These are phyloP conservation scores for Pteruthius melanotis DNA, from an alignment of 2,113 vertebrate genomes.

Conservation along the genomic window DNA sequence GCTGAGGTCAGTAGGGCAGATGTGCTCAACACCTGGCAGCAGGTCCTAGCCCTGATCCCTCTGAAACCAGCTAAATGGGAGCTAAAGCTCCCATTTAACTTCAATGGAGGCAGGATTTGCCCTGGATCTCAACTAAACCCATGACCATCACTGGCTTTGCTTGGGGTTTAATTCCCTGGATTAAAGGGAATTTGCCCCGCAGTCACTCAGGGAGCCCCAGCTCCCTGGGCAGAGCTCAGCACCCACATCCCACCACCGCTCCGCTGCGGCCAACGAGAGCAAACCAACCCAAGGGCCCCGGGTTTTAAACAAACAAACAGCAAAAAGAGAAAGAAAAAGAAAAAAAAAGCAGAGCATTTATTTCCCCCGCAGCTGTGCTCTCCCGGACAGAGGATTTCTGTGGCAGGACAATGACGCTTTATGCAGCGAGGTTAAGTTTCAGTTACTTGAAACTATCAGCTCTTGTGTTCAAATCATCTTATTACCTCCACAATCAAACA, in stretches of 20 bases:
- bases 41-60: neutral
- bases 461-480: slow-evolving; percentile 64
- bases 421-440: slow-evolving; percentile 73
- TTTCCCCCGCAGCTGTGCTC: slow-evolving; percentile 84
- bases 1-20: neutral
- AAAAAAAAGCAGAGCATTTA: slow-evolving; percentile 74
- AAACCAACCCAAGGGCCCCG: neutral
- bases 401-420: slow-evolving; percentile 85
- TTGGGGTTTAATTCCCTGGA: neutral
- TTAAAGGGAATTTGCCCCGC: neutral
- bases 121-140: neutral
- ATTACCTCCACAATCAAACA: slow-evolving; percentile 60
- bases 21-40: neutral
- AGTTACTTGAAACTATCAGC: slow-evolving; percentile 78
- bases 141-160: neutral
- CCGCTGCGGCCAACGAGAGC: rapidly evolving
- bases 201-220: neutral
- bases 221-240: neutral
- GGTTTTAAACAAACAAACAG: slow-evolving; percentile 52
- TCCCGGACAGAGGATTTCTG: slow-evolving; percentile 77
- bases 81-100: neutral
- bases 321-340: slow-evolving; percentile 16
- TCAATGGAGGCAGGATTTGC: neutral
- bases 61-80: neutral
- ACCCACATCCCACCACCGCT: rapidly evolving